phyloP scores from a whole-genome alignment of 1,140 invertebrate genomes.

The Nixonia krombeini region DNA sequence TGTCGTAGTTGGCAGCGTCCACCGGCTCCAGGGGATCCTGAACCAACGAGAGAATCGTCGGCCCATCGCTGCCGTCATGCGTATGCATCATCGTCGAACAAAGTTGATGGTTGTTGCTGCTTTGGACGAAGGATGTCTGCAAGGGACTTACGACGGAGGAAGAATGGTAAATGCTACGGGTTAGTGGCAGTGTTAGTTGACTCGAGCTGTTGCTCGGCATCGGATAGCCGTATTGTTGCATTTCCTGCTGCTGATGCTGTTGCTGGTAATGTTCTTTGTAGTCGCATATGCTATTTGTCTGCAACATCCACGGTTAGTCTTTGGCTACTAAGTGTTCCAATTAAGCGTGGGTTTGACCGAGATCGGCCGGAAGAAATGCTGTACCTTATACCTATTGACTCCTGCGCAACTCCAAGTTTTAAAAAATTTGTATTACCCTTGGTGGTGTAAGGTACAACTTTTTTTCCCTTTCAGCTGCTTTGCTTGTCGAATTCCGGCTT shows the following conservation, averaged over 20 bases:
- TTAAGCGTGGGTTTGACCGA: neutral
- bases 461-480: no score
- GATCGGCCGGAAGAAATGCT: neutral
- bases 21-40: slow-evolving; percentile 30
- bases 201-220: slow-evolving; percentile 68
- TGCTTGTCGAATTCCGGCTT: no score
- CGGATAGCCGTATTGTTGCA: slow-evolving; percentile 67
- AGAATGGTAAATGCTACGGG: slow-evolving; percentile 63
- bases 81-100: slow-evolving; percentile 41
- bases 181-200: slow-evolving; percentile 69
- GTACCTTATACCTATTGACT: no score
- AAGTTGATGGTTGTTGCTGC: slow-evolving; percentile 56
- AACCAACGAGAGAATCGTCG: slow-evolving; percentile 32
- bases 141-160: slow-evolving; percentile 65
- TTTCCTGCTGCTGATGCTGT: slow-evolving; percentile 62
- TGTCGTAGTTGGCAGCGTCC: slow-evolving; percentile 36
- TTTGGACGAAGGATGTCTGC: slow-evolving; percentile 62
- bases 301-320: slow-evolving; percentile 64
- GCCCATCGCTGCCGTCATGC: slow-evolving; percentile 26
- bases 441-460: no score
- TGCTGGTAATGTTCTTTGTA: slow-evolving; percentile 70
- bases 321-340: neutral
- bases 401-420: no score
- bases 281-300: slow-evolving; percentile 68
- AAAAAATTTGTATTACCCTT: no score